phyloP scores from a whole-genome alignment of 2,888 invertebrate genomes.

The Myopa tessellatipennis region DNA sequence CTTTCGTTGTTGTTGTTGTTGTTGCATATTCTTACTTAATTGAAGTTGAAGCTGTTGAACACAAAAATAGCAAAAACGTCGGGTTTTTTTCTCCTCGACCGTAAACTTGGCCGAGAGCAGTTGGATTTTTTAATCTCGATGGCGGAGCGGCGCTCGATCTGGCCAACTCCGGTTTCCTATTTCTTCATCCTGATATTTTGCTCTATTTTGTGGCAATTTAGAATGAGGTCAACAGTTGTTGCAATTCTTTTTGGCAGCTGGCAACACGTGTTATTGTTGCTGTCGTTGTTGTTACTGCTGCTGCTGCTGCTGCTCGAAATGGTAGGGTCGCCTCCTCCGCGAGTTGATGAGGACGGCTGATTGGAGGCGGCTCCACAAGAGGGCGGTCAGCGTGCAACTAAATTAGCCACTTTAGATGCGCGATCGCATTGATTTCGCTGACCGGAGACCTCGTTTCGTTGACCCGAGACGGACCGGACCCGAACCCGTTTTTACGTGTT shows the following conservation, averaged over 20 bases:
- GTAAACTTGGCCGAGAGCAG: neutral
- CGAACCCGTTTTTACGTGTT: too few relatives aligned
- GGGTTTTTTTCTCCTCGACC: neutral
- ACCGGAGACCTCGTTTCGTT: too few relatives aligned
- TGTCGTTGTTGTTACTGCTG: too few relatives aligned
- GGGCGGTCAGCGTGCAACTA: too few relatives aligned
- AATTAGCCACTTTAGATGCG: too few relatives aligned
- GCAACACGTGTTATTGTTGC: neutral
- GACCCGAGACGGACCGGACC: too few relatives aligned
- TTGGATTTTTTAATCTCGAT: neutral
- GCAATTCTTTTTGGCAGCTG: neutral
- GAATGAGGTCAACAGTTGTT: neutral
- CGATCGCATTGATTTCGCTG: too few relatives aligned
- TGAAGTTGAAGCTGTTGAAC: neutral
- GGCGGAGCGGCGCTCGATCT: neutral
- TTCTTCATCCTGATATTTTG: neutral
- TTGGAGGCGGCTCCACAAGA: too few relatives aligned
- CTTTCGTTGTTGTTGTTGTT: neutral
- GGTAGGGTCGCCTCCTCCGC: too few relatives aligned
- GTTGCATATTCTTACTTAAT: neutral
- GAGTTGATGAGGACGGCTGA: too few relatives aligned
- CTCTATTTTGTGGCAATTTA: neutral
- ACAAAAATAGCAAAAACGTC: neutral
- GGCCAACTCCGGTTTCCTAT: too few relatives aligned
- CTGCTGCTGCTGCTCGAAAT: too few relatives aligned